A percentile compares a stretch with the other conserved stretches of the same genome.
Evolutionary conservation across 1,140 invertebrate species (phyloP).

Genomic region (Temnothorax nylanderi): DNA sequence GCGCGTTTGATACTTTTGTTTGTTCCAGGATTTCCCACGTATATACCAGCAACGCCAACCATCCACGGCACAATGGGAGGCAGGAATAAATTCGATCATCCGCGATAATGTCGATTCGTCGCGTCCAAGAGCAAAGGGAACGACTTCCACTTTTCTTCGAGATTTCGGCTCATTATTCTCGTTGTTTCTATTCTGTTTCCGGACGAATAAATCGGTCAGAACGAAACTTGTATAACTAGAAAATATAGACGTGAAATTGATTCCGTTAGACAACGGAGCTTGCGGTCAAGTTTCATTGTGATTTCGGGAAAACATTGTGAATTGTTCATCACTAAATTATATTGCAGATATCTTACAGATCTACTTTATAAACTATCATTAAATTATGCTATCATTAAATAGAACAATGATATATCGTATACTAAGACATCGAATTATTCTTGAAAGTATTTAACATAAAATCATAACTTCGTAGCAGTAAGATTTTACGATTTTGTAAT

Average conservation of each 20-base stretch:
- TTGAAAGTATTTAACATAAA: neutral
- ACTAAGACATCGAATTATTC: neutral
- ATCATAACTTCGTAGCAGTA: neutral
- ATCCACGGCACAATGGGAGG: neutral
- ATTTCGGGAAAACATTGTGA: neutral
- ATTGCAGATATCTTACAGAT: neutral
- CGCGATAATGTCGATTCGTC: conserved; percentile 36
- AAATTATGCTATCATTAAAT: neutral
- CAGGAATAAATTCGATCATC: conserved; percentile 50
- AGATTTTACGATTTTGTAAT: neutral
- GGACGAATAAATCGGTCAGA: neutral
- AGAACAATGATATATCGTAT: neutral
- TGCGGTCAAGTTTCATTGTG: neutral
- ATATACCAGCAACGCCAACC: neutral
- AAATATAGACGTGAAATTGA: conserved; percentile 7
- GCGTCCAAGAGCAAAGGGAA: conserved; percentile 1
- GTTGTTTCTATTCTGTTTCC: conserved; percentile 3
- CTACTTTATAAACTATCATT: neutral
- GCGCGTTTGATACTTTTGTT: conserved; percentile 41
- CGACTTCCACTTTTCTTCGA: conserved; percentile 14
- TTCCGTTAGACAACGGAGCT: neutral
- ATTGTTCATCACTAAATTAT: neutral
- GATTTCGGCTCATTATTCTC: conserved; percentile 16
- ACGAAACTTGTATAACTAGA: neutral
- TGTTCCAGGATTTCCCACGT: conserved; percentile 26